Evolutionary conservation across 2,113 vertebrate genomes (phyloP).

Genomic region (Dendropsophus ebraccatus): DNA sequence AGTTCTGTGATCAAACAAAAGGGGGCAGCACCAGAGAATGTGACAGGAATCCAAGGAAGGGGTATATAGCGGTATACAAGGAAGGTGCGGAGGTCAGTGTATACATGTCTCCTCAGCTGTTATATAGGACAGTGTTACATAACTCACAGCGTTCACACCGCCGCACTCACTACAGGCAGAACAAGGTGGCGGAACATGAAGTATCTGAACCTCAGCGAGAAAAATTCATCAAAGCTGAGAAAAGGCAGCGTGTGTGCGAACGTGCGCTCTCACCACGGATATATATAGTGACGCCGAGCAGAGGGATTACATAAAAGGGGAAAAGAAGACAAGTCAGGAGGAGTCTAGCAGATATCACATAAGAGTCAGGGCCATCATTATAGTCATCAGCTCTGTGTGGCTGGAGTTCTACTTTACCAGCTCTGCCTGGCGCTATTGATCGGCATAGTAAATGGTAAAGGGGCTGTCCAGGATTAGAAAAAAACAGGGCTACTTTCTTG

Average conservation of each 20-base stretch:
- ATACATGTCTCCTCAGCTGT: no score
- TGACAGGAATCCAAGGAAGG: no score
- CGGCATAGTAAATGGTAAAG: no score
- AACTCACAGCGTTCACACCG: not conserved
- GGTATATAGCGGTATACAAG: no score
- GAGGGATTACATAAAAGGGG: no score
- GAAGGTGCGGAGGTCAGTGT: not conserved
- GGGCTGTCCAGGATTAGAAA: no score
- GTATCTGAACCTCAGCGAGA: not conserved
- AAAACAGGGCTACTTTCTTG: no score
- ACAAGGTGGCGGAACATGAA: not conserved
- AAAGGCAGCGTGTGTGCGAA: not conserved
- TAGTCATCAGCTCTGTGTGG: not conserved
- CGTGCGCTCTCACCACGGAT: not conserved
- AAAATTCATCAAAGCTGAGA: constrained; percentile 3
- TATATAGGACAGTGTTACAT: not conserved
- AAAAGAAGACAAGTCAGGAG: no score
- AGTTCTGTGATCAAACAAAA: no score
- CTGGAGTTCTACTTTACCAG: not conserved
- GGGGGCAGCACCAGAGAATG: no score
- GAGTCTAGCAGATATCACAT: no score
- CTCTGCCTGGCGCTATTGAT: not conserved
- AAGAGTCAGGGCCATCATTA: no score
- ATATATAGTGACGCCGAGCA: not conserved
- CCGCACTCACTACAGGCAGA: not conserved